Evolutionary conservation across 2,888 invertebrate genomes (phyloP).

Genomic region (Tenthredo distinguenda): DNA sequence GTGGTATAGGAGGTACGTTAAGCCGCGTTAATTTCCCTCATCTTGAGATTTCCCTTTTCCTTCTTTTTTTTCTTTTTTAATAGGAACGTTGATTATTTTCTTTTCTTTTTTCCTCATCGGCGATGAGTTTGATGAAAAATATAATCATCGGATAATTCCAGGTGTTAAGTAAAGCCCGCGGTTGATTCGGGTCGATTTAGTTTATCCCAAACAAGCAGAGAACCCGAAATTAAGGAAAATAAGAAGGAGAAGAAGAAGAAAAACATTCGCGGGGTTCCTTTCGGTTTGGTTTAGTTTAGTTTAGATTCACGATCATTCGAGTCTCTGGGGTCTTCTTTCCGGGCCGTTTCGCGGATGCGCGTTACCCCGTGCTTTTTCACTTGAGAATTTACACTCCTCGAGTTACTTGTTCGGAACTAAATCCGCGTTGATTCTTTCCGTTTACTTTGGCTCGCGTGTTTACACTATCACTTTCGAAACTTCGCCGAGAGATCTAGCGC

Average conservation of each 20-base stretch:
- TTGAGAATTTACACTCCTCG: constrained; percentile 45
- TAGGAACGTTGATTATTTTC: not conserved
- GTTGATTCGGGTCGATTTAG: not conserved
- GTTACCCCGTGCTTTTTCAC: not conserved
- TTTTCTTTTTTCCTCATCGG: not conserved
- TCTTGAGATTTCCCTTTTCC: not conserved
- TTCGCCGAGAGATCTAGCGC: not conserved
- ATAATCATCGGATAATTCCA: not conserved
- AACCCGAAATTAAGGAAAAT: not conserved
- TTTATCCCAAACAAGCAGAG: constrained; percentile 42
- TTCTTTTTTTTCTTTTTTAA: not conserved
- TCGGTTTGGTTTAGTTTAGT: constrained; percentile 2
- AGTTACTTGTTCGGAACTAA: constrained; percentile 27
- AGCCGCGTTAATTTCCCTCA: constrained; percentile 19
- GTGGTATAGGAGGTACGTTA: not conserved
- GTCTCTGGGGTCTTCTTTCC: not conserved
- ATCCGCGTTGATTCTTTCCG: constrained; percentile 38
- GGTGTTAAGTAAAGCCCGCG: too few species aligned
- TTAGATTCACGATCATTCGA: not conserved
- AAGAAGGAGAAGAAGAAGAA: too few species aligned
- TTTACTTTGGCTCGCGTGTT: constrained; percentile 34
- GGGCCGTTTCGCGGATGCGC: not conserved
- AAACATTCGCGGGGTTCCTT: not conserved
- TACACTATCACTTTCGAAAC: constrained; percentile 33
- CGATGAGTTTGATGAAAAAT: not conserved